Percentiles rank a stretch among this genome's conserved stretches.
phyloP scores from a whole-genome alignment of 2,888 invertebrate species.

The Diarsia brunnea region DNA sequence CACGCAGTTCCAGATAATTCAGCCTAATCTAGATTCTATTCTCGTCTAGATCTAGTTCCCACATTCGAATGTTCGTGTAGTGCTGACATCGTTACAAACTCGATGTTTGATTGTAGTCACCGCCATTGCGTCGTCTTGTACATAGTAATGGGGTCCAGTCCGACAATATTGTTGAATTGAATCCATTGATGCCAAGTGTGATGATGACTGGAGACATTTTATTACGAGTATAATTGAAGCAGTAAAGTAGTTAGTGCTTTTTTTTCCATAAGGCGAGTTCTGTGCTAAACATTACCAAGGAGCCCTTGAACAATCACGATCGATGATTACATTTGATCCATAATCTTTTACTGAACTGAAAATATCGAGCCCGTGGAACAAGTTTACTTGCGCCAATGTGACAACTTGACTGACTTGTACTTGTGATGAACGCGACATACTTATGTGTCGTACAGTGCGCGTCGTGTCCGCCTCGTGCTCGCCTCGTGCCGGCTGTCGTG shows the following conservation, averaged over 20 bases:
- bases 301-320: not conserved
- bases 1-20: not conserved
- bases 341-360: not conserved
- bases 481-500: slow-evolving; percentile 29
- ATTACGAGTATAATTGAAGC: not conserved
- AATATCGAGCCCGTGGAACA: not conserved
- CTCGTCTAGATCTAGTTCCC: not conserved
- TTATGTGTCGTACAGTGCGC: not conserved
- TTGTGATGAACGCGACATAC: not conserved
- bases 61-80: not conserved
- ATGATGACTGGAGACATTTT: not conserved
- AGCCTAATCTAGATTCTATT: not conserved
- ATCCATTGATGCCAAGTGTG: not conserved
- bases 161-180: too few relatives aligned
- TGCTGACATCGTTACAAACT: too few relatives aligned
- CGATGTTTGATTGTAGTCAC: not conserved
- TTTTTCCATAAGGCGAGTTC: not conserved
- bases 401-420: too few relatives aligned
- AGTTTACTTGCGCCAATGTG: not conserved
- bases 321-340: not conserved
- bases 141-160: not conserved
- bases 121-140: not conserved
- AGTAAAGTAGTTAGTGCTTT: not conserved
- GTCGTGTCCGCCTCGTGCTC: not conserved
- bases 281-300: not conserved